These are phyloP conservation scores for Lepidocyrtinus sp. DNA, from an alignment of 2,888 invertebrate genomes.

Conservation along the genomic window DNA sequence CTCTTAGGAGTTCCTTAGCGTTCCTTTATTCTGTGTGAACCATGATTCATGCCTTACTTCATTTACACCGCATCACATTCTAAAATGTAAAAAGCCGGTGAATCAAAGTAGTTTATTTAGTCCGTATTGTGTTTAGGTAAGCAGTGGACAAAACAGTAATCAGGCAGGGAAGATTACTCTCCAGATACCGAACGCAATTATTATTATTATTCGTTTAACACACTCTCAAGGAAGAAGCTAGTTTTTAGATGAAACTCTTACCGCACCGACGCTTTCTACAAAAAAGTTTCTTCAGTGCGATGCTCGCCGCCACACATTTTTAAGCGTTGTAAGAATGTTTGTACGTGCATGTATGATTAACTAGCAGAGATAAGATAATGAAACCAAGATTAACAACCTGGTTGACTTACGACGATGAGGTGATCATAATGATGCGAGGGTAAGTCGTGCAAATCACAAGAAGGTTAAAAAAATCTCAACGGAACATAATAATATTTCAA, in stretches of 20 bases:
- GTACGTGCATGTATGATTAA: conserved; percentile 50
- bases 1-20: neutral
- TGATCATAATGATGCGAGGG: conserved; percentile 38
- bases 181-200: conserved; percentile 24
- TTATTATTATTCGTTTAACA: neutral
- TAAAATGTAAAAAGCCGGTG: too few species aligned
- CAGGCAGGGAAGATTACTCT: conserved; percentile 44
- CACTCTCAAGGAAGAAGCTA: neutral
- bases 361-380: conserved; percentile 50
- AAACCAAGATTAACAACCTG: conserved; percentile 53
- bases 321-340: conserved; percentile 37
- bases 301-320: neutral
- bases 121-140: neutral
- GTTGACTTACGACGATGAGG: conserved; percentile 58
- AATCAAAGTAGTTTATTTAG: neutral
- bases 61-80: neutral
- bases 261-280: neutral
- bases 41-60: neutral
- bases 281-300: neutral
- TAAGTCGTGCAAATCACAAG: too few species aligned
- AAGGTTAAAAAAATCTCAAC: too few species aligned
- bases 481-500: too few species aligned
- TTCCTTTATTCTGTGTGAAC: neutral
- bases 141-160: conserved; percentile 47
- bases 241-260: neutral